phyloP scores from a whole-genome alignment of 2,797 vertebrate genomes.

The Anguilla obscura region DNA sequence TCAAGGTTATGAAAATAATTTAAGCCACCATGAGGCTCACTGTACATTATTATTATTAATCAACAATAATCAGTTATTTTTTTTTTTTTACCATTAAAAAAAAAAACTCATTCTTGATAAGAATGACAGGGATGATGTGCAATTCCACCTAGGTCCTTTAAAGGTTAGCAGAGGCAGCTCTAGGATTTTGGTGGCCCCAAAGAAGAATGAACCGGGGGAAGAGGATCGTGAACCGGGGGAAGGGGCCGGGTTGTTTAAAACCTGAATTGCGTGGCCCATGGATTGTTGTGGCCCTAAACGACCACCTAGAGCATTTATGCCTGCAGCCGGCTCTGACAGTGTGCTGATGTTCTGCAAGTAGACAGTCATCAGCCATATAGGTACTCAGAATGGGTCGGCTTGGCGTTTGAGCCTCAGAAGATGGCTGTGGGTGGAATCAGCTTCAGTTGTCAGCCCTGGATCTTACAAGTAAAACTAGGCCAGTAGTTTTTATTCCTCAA shows the following conservation, averaged over 20 bases:
- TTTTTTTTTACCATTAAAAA: too few relatives aligned
- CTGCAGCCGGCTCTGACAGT: neutral
- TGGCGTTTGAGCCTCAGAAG: neutral
- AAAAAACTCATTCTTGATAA: neutral
- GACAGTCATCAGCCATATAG: neutral
- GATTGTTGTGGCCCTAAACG: too few relatives aligned
- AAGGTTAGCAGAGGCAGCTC: too few relatives aligned
- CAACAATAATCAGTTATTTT: neutral
- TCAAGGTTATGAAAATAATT: neutral
- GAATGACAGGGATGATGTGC: too few relatives aligned
- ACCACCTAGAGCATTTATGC: too few relatives aligned
- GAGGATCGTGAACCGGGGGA: too few relatives aligned
- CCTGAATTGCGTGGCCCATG: too few relatives aligned
- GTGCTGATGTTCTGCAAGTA: neutral
- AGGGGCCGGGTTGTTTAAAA: too few relatives aligned
- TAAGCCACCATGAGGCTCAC: neutral
- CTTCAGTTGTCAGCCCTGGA: neutral
- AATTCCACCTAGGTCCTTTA: neutral
- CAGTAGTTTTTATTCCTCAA: neutral
- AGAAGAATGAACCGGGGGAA: too few relatives aligned
- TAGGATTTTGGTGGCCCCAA: too few relatives aligned
- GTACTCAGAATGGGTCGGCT: neutral
- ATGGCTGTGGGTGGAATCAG: neutral
- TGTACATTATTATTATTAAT: neutral
- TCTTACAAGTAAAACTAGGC: neutral